These are phyloP conservation scores for Lipophrys pholis DNA, from an alignment of 2,113 vertebrate genomes.

Conservation along the genomic window DNA sequence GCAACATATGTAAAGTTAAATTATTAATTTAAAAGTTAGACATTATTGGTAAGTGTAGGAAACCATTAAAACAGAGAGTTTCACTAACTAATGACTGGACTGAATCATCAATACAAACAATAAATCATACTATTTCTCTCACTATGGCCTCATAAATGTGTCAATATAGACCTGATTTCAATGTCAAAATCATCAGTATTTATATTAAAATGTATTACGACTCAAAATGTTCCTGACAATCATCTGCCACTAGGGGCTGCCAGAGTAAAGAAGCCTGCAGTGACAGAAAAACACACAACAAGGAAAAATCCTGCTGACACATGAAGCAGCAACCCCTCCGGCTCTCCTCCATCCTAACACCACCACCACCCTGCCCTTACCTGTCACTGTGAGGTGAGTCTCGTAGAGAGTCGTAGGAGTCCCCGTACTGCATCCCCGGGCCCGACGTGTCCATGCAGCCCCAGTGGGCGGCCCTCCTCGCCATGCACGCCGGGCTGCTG, in stretches of 20 bases:
- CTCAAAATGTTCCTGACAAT: not conserved
- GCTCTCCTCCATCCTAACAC: not conserved
- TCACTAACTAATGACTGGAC: not conserved
- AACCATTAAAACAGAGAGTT: not conserved
- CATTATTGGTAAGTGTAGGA: not conserved
- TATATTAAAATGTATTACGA: not conserved
- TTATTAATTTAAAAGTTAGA: not conserved
- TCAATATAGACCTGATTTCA: not conserved
- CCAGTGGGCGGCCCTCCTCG: conserved; percentile 90
- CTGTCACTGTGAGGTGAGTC: conserved; percentile 98
- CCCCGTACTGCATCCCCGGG: conserved; percentile 87
- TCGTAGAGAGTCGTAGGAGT: conserved; percentile 93
- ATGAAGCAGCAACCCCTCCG: conserved; percentile 1
- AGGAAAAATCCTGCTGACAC: not conserved
- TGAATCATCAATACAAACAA: no score
- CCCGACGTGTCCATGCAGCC: conserved; percentile 84
- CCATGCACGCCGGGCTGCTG: conserved; percentile 96
- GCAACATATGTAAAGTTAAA: not conserved
- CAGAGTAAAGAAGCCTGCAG: conserved; percentile 2
- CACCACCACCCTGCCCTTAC: conserved; percentile 70
- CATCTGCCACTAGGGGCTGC: conserved; percentile 52
- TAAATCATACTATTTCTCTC: no score
- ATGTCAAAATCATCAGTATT: not conserved
- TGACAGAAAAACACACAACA: not conserved
- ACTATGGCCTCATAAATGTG: no score